Evolutionary conservation across 2,888 invertebrate species (phyloP).

Genomic region (Dryobota labecula): DNA sequence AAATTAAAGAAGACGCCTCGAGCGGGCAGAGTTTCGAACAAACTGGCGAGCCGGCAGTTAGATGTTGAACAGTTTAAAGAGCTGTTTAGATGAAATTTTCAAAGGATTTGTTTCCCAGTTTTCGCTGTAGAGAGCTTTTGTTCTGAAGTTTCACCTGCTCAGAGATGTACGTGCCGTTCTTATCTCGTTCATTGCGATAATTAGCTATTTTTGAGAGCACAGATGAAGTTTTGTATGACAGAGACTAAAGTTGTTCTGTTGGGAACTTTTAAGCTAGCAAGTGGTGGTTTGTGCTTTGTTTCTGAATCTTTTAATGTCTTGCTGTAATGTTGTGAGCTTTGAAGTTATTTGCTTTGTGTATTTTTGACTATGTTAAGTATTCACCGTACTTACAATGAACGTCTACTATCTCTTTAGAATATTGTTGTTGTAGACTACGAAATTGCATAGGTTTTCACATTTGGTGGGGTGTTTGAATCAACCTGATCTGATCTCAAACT

Average conservation of each 20-base stretch:
- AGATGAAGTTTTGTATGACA: constrained; percentile 44
- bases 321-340: constrained; percentile 18
- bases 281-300: constrained; percentile 37
- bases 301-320: constrained; percentile 38
- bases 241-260: constrained; percentile 36
- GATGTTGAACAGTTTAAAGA: constrained; percentile 78
- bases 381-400: neutral
- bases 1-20: constrained; percentile 83
- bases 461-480: neutral
- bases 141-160: constrained; percentile 79
- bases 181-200: constrained; percentile 74
- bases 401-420: neutral
- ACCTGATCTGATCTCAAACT: too few relatives aligned
- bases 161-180: constrained; percentile 75
- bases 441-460: neutral
- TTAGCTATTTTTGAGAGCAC: constrained; percentile 53
- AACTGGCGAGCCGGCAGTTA: constrained; percentile 77
- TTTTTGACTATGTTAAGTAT: constrained; percentile 4
- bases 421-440: neutral
- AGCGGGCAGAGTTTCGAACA: constrained; percentile 78
- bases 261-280: constrained; percentile 38
- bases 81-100: constrained; percentile 84
- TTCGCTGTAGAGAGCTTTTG: constrained; percentile 75
- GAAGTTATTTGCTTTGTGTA: constrained; percentile 11
- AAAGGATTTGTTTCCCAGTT: constrained; percentile 81